Evolutionary conservation across 2,797 vertebrate genomes (phyloP).

Genomic region (Staurois parvus): DNA sequence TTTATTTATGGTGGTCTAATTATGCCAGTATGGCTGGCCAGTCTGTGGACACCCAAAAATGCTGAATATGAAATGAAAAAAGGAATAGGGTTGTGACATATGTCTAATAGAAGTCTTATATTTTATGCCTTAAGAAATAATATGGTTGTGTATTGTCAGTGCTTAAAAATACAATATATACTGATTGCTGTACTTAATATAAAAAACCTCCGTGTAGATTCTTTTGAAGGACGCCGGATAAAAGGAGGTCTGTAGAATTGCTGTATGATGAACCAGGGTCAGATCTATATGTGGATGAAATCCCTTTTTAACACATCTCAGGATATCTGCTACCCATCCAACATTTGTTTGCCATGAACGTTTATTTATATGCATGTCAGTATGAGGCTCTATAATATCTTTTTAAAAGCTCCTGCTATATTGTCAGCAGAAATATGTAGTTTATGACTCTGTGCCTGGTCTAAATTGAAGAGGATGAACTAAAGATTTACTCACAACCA

Average conservation of each 20-base stretch:
- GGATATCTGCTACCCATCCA: slow-evolving; percentile 45
- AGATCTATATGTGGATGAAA: slow-evolving; percentile 33
- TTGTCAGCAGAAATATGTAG: slow-evolving; percentile 52
- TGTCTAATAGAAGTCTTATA: too few relatives aligned
- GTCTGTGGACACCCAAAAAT: too few relatives aligned
- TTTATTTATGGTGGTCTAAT: too few relatives aligned
- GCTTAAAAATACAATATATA: neutral
- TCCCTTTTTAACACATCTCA: slow-evolving; percentile 52
- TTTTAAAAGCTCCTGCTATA: slow-evolving; percentile 64
- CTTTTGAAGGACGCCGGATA: slow-evolving; percentile 39
- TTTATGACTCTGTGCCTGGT: slow-evolving; percentile 61
- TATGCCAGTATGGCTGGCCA: too few relatives aligned
- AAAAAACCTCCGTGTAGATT: slow-evolving; percentile 22
- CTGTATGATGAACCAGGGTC: slow-evolving; percentile 25
- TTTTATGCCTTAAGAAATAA: too few relatives aligned
- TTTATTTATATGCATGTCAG: slow-evolving; percentile 56
- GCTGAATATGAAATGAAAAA: too few relatives aligned
- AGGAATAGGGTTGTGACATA: too few relatives aligned
- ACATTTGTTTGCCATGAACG: slow-evolving; percentile 38
- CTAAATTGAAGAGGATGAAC: slow-evolving; percentile 60
- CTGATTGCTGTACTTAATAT: slow-evolving; percentile 2
- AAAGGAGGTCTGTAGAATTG: slow-evolving; percentile 4
- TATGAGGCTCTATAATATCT: slow-evolving; percentile 55
- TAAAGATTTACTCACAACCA: slow-evolving; percentile 61
- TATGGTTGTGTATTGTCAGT: neutral